Evolutionary conservation across 2,797 vertebrate genomes (phyloP).

Genomic region (Alfaro cultratus): DNA sequence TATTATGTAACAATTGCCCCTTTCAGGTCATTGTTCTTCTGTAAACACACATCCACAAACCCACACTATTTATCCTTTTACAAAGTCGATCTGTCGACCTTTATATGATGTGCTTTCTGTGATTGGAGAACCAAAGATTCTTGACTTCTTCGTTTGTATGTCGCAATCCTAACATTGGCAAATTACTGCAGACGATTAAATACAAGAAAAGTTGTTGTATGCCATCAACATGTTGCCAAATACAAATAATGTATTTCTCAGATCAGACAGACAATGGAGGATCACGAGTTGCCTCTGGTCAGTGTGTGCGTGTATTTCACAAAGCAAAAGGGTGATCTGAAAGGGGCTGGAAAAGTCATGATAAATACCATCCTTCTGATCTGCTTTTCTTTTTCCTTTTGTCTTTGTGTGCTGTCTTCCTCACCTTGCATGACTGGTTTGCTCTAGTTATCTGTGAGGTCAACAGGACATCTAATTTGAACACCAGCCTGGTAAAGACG

Average conservation of each 20-base stretch:
- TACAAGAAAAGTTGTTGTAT: neutral
- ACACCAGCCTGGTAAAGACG: neutral
- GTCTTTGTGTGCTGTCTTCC: slow-evolving; percentile 3
- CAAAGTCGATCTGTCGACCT: neutral
- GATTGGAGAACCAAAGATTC: neutral
- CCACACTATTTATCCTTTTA: neutral
- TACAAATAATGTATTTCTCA: neutral
- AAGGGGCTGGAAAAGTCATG: neutral
- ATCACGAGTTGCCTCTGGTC: neutral
- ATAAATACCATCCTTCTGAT: neutral
- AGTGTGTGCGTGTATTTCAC: neutral
- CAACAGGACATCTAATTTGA: neutral
- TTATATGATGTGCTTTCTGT: neutral
- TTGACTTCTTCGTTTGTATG: neutral
- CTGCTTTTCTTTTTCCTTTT: neutral
- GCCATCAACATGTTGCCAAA: neutral
- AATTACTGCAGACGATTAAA: neutral
- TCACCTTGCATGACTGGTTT: neutral
- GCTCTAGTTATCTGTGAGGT: slow-evolving; percentile 42
- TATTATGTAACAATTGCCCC: neutral
- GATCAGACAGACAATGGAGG: neutral
- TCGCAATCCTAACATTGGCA: neutral
- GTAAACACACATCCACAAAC: neutral
- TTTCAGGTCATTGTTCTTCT: neutral
- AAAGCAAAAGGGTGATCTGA: neutral